phyloP scores from a whole-genome alignment of 1,140 invertebrate species.

The Ceratitis capitata region DNA sequence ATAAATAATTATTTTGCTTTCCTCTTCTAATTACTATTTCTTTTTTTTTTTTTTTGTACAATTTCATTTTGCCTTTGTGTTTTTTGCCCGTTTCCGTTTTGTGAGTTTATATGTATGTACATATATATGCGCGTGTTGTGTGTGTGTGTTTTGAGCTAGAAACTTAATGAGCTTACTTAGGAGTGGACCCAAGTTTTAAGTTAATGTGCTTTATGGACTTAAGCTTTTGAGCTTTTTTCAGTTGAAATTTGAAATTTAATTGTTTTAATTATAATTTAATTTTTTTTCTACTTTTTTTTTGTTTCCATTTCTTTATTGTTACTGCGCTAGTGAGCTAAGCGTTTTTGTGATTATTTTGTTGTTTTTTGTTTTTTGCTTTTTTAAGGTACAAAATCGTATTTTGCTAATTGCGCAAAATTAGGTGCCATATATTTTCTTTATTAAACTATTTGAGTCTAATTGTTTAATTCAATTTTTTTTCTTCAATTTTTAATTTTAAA shows the following conservation, averaged over 20 bases:
- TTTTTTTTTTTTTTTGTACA: background rate
- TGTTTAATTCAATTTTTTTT: background rate
- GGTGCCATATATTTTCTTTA: slow-evolving; percentile 2
- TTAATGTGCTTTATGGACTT: background rate
- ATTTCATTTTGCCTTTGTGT: background rate
- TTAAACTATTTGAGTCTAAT: background rate
- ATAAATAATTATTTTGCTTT: background rate
- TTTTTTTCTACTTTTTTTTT: background rate
- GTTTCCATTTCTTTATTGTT: background rate
- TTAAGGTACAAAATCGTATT: slow-evolving; percentile 29
- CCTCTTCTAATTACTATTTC: too few relatives aligned
- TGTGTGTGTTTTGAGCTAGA: background rate
- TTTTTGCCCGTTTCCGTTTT: background rate
- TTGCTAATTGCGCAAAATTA: slow-evolving; percentile 18
- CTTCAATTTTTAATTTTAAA: background rate
- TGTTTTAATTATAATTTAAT: background rate
- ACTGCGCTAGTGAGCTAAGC: background rate
- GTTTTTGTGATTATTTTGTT: slow-evolving; percentile 32
- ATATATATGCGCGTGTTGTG: too few relatives aligned
- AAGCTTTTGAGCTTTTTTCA: background rate
- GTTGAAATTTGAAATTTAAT: background rate
- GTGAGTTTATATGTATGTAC: too few relatives aligned
- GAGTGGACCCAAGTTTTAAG: background rate
- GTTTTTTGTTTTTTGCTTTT: too few relatives aligned
- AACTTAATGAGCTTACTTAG: background rate